Percentiles rank a stretch among this genome's conserved stretches.
phyloP scores from a whole-genome alignment of 2,113 vertebrate species.

The Ctenodactylus gundi region DNA sequence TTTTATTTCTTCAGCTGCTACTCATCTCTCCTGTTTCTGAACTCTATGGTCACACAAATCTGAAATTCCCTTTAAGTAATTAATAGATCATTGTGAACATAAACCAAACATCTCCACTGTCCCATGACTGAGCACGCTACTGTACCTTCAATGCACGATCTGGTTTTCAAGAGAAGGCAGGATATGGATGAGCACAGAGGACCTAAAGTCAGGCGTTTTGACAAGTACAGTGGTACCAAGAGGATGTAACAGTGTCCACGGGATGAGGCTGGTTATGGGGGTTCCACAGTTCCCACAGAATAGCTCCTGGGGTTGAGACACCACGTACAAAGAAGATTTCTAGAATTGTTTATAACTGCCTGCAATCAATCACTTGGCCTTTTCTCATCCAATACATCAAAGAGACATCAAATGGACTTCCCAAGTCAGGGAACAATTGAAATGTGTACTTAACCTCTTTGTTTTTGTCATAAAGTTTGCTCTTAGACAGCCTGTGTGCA shows the following conservation, averaged over 20 bases:
- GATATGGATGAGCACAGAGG: neutral
- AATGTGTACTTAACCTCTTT: neutral
- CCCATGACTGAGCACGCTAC: neutral
- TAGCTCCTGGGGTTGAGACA: neutral
- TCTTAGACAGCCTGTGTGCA: neutral
- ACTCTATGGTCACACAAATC: neutral
- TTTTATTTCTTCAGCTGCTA: neutral
- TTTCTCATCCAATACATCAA: neutral
- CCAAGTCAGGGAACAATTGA: neutral
- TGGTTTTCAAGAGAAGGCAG: neutral
- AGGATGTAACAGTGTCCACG: neutral
- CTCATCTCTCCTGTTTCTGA: neutral
- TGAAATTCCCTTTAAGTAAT: neutral
- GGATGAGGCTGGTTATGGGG: neutral
- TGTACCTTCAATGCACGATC: neutral
- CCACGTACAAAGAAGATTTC: neutral
- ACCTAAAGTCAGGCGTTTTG: neutral
- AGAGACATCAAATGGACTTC: neutral
- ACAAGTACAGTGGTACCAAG: neutral
- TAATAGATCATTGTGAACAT: neutral
- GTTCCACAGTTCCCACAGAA: neutral
- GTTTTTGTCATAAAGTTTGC: neutral
- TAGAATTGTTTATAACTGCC: neutral
- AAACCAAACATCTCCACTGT: neutral
- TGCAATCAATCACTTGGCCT: neutral